phyloP scores from a whole-genome alignment of 2,888 invertebrate species.

The Caenorhabditis sp. region DNA sequence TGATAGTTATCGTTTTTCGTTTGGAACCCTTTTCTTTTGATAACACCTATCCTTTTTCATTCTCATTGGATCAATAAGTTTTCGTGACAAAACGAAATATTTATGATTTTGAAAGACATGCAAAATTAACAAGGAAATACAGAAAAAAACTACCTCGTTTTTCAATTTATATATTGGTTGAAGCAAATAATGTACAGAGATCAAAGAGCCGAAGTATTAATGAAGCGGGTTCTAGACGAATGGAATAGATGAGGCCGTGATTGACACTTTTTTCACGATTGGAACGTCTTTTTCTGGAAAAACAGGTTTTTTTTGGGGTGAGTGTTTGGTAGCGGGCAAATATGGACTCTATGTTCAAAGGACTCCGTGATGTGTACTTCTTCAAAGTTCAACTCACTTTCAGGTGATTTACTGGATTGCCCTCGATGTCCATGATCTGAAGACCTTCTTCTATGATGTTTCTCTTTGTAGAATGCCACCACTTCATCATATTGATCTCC shows the following conservation, averaged over 20 bases:
- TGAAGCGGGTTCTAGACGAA: constrained; percentile 1
- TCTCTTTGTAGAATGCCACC: constrained; percentile 41
- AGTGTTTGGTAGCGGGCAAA: no score
- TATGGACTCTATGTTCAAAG: no score
- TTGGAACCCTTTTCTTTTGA: no score
- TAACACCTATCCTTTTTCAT: no score
- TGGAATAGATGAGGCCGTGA: constrained; percentile 29
- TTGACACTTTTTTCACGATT: constrained; percentile 50
- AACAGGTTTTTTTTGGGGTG: no score
- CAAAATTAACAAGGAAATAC: background rate
- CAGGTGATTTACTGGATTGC: constrained; percentile 36
- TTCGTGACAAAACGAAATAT: no score
- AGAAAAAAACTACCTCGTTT: constrained; percentile 1
- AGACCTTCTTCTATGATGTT: constrained; percentile 33
- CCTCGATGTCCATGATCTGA: constrained; percentile 36
- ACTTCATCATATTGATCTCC: constrained; percentile 44
- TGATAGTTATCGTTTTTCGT: no score
- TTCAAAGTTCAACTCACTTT: constrained; percentile 19
- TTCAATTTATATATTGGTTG: background rate
- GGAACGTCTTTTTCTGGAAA: constrained; percentile 40
- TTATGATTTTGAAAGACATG: background rate
- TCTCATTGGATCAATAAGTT: no score
- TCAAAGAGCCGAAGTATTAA: background rate
- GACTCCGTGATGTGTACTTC: no score
- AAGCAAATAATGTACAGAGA: background rate